These are phyloP conservation scores for Gobionotothen gibberifrons DNA, from an alignment of 2,797 vertebrate species.

Conservation along the genomic window DNA sequence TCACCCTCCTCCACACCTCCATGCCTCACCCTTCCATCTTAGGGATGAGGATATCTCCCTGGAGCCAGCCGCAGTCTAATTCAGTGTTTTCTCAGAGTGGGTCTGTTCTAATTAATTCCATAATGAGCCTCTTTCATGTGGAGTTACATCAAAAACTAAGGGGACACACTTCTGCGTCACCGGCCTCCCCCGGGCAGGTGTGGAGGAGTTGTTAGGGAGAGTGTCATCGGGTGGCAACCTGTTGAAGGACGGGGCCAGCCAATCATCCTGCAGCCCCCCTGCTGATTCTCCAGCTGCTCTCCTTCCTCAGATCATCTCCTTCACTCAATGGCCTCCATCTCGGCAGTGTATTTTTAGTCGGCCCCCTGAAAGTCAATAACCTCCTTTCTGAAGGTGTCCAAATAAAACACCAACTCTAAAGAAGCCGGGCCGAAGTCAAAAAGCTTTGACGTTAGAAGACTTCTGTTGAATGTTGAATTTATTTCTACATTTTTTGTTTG, in stretches of 20 bases:
- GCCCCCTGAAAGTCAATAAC: slow-evolving; percentile 72
- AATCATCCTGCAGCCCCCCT: slow-evolving; percentile 35
- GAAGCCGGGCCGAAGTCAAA: too few species aligned
- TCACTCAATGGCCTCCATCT: slow-evolving; percentile 60
- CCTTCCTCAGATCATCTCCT: slow-evolving; percentile 44
- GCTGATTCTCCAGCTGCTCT: slow-evolving; percentile 54
- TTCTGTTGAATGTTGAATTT: too few species aligned
- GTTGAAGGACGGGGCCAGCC: slow-evolving; percentile 49
- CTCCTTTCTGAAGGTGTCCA: slow-evolving; percentile 66
- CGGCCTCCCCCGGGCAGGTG: slow-evolving; percentile 15
- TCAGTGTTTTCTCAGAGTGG: slow-evolving; percentile 38
- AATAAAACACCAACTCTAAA: slow-evolving; percentile 2
- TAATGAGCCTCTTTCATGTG: slow-evolving; percentile 69
- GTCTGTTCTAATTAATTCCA: slow-evolving; percentile 73
- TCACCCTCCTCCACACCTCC: slow-evolving; percentile 15
- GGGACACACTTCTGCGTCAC: slow-evolving; percentile 47
- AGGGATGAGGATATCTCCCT: slow-evolving; percentile 43
- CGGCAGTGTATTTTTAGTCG: slow-evolving; percentile 75
- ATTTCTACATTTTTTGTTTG: too few species aligned
- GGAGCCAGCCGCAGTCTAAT: slow-evolving; percentile 59
- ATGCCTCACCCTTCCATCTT: neutral
- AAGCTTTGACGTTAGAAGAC: too few species aligned
- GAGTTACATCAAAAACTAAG: slow-evolving; percentile 57
- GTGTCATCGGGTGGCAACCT: slow-evolving; percentile 34
- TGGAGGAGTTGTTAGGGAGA: slow-evolving; percentile 14